Conservation (phyloP, 2,888 invertebrate species). For the Lithophane ornitopus region DNA sequence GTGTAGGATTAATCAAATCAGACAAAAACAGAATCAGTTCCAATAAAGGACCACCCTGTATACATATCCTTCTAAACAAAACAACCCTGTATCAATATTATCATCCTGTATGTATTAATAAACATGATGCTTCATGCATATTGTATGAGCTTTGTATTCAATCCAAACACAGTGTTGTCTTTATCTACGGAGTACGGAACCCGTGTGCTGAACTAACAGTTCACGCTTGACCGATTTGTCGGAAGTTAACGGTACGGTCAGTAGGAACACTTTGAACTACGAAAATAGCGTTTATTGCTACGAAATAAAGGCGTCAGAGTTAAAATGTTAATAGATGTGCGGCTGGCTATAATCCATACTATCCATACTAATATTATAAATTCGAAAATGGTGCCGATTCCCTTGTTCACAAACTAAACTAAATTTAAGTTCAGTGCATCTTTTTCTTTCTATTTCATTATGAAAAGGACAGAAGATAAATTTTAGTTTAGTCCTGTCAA, state of each 20-base stretch:
- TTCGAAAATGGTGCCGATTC: too few relatives aligned
- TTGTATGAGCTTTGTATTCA: slow-evolving; percentile 28
- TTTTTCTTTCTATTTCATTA: too few relatives aligned
- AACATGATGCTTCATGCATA: slow-evolving; percentile 14
- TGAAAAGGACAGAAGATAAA: too few relatives aligned
- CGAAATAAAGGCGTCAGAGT: not conserved
- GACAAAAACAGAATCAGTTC: not conserved
- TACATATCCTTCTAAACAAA: not conserved
- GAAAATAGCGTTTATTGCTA: not conserved
- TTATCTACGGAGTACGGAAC: slow-evolving; percentile 8
- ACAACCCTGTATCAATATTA: slow-evolving; percentile 17
- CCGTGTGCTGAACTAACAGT: slow-evolving; percentile 3
- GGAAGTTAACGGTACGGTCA: not conserved
- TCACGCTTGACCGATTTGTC: slow-evolving; percentile 17
- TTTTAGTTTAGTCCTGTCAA: too few relatives aligned
- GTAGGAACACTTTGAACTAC: not conserved
- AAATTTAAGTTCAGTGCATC: too few relatives aligned
- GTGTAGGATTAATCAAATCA: not conserved
- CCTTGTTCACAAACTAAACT: too few relatives aligned
- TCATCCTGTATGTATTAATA: not conserved
- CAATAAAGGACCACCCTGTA: not conserved
- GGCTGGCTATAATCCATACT: too few relatives aligned
- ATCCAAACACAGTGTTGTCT: slow-evolving; percentile 30
- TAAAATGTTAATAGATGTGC: not conserved
- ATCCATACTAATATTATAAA: too few relatives aligned